Evolutionary conservation across 2,113 vertebrate species (phyloP).

Genomic region (Leptobrachium ailaonicum): DNA sequence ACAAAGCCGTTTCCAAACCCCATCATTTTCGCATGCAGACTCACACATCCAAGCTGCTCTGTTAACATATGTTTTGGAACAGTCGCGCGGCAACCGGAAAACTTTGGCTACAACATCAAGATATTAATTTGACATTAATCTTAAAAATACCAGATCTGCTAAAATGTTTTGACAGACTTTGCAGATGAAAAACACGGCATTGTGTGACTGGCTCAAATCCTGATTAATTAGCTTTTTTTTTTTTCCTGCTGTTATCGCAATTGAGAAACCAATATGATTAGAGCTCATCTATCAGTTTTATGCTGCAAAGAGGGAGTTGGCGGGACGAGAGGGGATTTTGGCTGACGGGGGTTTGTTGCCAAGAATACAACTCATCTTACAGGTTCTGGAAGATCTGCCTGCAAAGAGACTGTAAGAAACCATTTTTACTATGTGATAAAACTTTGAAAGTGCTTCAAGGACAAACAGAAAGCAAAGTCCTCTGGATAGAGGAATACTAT

Average conservation of each 20-base stretch:
- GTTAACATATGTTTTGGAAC: slow-evolving; percentile 69
- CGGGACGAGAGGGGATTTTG: too few relatives aligned
- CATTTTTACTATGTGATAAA: too few relatives aligned
- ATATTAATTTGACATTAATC: slow-evolving; percentile 68
- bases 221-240: slow-evolving; percentile 19
- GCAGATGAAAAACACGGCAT: slow-evolving; percentile 62
- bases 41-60: slow-evolving; percentile 53
- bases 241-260: neutral
- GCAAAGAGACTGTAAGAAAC: neutral
- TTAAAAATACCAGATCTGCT: slow-evolving; percentile 64
- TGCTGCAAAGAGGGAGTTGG: neutral
- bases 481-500: too few relatives aligned
- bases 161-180: slow-evolving; percentile 59
- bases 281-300: slow-evolving; percentile 17
- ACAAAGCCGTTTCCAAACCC: slow-evolving; percentile 15
- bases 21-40: slow-evolving; percentile 22
- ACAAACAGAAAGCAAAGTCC: too few relatives aligned
- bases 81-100: slow-evolving; percentile 66
- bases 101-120: slow-evolving; percentile 57
- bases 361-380: neutral
- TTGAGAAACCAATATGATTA: slow-evolving; percentile 7
- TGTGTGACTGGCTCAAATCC: slow-evolving; percentile 36
- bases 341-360: neutral
- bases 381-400: neutral
- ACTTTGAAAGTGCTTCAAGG: too few relatives aligned